phyloP scores from a whole-genome alignment of 2,797 vertebrate genomes.

The Ateles fusciceps region DNA sequence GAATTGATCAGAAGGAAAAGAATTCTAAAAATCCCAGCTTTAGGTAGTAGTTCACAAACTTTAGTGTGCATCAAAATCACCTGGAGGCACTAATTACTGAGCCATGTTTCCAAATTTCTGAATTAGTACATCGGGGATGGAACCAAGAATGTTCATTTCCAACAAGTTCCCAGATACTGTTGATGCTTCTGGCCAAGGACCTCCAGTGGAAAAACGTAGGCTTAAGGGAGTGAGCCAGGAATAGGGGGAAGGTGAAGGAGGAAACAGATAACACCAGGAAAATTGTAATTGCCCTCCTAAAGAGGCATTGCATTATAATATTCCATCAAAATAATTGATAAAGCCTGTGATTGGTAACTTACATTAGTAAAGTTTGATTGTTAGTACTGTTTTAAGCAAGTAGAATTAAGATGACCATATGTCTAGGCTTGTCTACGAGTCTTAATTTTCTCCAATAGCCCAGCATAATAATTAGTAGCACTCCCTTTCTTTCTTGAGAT shows the following conservation, averaged over 20 bases:
- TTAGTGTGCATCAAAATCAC: not conserved
- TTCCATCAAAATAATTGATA: slow-evolving; percentile 12
- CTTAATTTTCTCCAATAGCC: not conserved
- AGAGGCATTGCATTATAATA: not conserved
- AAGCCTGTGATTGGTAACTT: not conserved
- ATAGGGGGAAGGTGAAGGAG: not conserved
- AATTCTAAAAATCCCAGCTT: not conserved
- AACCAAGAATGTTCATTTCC: not conserved
- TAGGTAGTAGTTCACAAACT: not conserved
- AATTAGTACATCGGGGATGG: not conserved
- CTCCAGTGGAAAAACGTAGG: not conserved
- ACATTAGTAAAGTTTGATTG: slow-evolving; percentile 23
- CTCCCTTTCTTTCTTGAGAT: not conserved
- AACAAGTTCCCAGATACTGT: not conserved
- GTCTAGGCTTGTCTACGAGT: not conserved
- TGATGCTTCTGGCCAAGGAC: not conserved
- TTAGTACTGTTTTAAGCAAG: slow-evolving; percentile 33
- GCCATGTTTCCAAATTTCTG: not conserved
- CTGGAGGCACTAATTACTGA: not conserved
- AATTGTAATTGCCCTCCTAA: slow-evolving; percentile 4
- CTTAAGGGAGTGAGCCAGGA: not conserved
- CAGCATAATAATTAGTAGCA: not conserved
- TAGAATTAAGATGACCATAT: slow-evolving; percentile 20
- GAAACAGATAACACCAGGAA: not conserved
- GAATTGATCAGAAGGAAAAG: not conserved